These are phyloP conservation scores for Agonopterix alstromeriana DNA, from an alignment of 2,888 invertebrate species.

Conservation along the genomic window DNA sequence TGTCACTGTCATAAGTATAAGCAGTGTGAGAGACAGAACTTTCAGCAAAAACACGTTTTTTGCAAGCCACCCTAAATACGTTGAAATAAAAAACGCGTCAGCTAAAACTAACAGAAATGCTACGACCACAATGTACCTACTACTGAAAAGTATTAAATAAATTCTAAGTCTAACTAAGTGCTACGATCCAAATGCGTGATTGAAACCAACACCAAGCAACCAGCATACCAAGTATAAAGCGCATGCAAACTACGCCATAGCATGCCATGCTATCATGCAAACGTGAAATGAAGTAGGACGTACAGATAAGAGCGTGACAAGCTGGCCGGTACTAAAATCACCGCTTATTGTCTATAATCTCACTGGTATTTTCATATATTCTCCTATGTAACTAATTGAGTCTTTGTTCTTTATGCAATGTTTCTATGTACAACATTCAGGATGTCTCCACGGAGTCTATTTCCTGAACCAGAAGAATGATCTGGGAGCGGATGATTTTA, in stretches of 20 bases:
- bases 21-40: no score
- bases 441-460: conserved; percentile 65
- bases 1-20: no score
- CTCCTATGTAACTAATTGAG: conserved; percentile 71
- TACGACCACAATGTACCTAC: neutral
- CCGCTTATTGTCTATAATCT: conserved; percentile 72
- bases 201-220: conserved; percentile 11
- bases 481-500: conserved; percentile 75
- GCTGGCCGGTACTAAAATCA: conserved; percentile 71
- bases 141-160: no score
- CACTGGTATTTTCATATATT: conserved; percentile 70
- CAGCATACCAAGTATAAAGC: conserved; percentile 7
- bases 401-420: conserved; percentile 69
- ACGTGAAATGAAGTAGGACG: conserved; percentile 58
- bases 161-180: conserved; percentile 1
- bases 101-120: neutral
- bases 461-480: conserved; percentile 77
- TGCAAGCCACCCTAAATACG: no score
- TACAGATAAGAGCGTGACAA: conserved; percentile 65
- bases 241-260: conserved; percentile 24
- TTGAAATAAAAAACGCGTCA: no score
- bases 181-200: conserved; percentile 10
- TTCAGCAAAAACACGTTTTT: no score
- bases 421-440: conserved; percentile 69
- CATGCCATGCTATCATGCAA: conserved; percentile 22